Percentiles rank a stretch among this genome's conserved stretches.
Conservation (phyloP, 2,113 vertebrate genomes). For the Lophotis ruficrista region DNA sequence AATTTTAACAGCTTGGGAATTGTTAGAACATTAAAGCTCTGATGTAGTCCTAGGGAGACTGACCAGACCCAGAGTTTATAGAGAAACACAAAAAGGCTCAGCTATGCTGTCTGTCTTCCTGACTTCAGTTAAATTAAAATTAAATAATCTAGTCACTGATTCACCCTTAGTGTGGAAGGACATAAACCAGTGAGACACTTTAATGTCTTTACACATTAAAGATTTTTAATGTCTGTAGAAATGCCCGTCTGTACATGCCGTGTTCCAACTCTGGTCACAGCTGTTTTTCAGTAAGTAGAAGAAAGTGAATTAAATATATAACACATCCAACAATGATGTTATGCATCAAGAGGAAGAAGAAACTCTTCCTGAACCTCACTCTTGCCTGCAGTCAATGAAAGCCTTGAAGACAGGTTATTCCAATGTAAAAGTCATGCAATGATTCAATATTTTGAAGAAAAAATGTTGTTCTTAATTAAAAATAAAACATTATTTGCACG, state of each 20-base stretch:
- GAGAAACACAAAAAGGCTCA: background rate
- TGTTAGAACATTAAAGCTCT: background rate
- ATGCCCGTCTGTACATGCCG: background rate
- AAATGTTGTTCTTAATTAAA: background rate
- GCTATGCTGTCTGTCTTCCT: background rate
- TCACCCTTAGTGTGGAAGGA: background rate
- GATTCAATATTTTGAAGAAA: background rate
- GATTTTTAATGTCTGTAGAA: background rate
- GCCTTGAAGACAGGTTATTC: background rate
- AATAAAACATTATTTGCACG: background rate
- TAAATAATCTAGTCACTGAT: background rate
- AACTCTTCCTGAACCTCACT: background rate
- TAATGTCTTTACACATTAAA: background rate
- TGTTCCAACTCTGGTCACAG: background rate
- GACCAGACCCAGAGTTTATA: background rate
- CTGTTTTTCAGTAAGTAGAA: background rate
- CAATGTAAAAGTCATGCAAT: background rate
- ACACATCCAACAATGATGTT: background rate
- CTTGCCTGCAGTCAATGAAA: background rate
- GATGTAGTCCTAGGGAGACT: background rate
- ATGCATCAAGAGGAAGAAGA: background rate
- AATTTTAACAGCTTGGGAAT: background rate
- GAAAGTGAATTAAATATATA: background rate
- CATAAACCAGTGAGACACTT: background rate
- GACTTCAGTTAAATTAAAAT: background rate